Evolutionary conservation across 2,113 vertebrate genomes (phyloP).

Genomic region (Rhombomys opimus): DNA sequence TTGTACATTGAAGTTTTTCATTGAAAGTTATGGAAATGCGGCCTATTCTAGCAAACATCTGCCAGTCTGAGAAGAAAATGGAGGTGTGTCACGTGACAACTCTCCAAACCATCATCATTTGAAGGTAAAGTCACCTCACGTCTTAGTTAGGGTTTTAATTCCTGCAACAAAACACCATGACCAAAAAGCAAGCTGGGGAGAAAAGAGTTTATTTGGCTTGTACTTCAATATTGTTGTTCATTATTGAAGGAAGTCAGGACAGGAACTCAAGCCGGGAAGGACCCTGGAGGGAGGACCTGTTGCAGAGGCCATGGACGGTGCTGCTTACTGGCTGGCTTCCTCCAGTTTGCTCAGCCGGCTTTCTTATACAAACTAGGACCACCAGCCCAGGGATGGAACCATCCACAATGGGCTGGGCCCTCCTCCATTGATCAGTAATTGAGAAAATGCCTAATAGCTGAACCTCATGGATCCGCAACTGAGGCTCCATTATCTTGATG

Average conservation of each 20-base stretch:
- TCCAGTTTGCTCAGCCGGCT: not conserved
- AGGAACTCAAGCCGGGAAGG: not conserved
- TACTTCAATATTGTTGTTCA: not conserved
- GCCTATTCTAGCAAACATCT: slow-evolving; percentile 10
- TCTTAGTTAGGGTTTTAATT: not conserved
- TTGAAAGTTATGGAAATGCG: slow-evolving; percentile 6
- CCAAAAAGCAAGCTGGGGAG: not conserved
- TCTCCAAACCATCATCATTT: slow-evolving; percentile 30
- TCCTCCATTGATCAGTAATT: not conserved
- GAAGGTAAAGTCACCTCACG: not conserved
- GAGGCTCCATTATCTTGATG: too few species aligned
- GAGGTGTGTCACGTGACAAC: not conserved
- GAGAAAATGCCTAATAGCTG: not conserved
- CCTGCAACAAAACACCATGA: not conserved
- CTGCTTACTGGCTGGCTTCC: not conserved
- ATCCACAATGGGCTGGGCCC: not conserved
- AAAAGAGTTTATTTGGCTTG: not conserved
- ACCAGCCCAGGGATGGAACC: not conserved
- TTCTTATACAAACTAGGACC: not conserved
- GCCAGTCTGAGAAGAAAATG: not conserved
- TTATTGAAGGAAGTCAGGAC: not conserved
- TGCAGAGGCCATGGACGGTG: not conserved
- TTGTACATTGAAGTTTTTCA: not conserved
- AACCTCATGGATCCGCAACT: not conserved
- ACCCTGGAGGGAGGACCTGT: not conserved